Percentiles rank a stretch among this genome's conserved stretches.
Evolutionary conservation across 1,140 invertebrate species (phyloP).

Genomic region (Tetraneura akinire): DNA sequence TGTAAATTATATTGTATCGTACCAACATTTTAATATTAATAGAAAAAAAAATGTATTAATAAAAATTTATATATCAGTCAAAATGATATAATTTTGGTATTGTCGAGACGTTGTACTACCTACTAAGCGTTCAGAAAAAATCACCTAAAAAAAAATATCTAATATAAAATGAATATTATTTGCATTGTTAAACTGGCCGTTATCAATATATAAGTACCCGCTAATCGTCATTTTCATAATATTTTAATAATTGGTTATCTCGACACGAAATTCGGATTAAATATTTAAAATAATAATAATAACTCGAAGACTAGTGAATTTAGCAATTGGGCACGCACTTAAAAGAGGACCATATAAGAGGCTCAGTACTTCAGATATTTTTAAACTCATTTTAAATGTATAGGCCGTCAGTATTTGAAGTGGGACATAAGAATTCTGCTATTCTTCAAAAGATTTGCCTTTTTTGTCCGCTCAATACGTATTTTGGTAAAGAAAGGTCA

Average conservation of each 20-base stretch:
- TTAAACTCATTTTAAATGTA: not conserved
- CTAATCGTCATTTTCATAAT: not conserved
- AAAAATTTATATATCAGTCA: too few relatives aligned
- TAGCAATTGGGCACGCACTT: too few relatives aligned
- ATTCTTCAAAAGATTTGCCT: not conserved
- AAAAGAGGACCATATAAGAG: not conserved
- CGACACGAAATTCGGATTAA: slow-evolving; percentile 20
- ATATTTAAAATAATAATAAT: not conserved
- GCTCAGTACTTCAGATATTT: not conserved
- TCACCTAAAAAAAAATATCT: not conserved
- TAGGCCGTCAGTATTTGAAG: not conserved
- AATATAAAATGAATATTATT: not conserved
- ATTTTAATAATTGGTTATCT: slow-evolving; percentile 14
- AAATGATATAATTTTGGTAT: not conserved
- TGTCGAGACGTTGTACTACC: not conserved
- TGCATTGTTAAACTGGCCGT: too few relatives aligned
- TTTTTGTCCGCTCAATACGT: not conserved
- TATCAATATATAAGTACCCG: not conserved
- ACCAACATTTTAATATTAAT: too few relatives aligned
- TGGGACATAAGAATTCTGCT: not conserved
- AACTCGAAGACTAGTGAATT: not conserved
- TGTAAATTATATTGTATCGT: too few relatives aligned
- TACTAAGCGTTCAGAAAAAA: not conserved
- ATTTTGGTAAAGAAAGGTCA: not conserved
- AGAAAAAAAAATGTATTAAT: too few relatives aligned